Conservation (phyloP, 2,113 vertebrate species). For the Nothoprocta pentlandii region DNA sequence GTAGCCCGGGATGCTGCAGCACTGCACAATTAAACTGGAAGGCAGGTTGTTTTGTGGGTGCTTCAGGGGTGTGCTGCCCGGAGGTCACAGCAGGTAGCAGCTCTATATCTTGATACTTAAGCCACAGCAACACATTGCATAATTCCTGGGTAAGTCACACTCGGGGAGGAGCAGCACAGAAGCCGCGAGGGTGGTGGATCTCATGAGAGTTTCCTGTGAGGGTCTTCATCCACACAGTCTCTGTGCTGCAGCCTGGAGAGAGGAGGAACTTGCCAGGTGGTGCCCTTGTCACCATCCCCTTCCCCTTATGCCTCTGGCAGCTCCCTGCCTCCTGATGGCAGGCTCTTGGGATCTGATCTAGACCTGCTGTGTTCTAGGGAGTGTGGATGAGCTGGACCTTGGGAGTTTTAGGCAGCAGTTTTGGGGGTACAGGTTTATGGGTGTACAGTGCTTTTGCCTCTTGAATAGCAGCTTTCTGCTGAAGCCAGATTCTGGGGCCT, state of each 20-base stretch:
- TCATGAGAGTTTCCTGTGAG: background rate
- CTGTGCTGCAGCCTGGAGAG: background rate
- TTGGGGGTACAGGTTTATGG: rapidly evolving
- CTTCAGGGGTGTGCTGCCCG: background rate
- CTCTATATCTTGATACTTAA: background rate
- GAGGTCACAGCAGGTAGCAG: rapidly evolving
- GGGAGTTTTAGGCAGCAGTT: rapidly evolving
- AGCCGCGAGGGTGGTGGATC: background rate
- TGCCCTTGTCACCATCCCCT: background rate
- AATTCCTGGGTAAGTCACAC: rapidly evolving
- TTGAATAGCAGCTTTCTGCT: background rate
- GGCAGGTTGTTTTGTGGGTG: background rate
- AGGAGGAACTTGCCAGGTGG: slow-evolving; percentile 6
- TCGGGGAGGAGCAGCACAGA: background rate
- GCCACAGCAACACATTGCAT: rapidly evolving
- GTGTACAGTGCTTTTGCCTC: background rate
- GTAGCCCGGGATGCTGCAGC: background rate
- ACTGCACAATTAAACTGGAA: rapidly evolving
- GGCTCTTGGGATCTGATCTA: background rate
- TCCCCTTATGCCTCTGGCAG: background rate
- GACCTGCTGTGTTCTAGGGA: background rate
- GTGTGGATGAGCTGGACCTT: background rate
- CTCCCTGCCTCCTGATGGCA: background rate
- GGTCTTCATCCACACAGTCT: background rate
- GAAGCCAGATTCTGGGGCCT: background rate